phyloP scores from a whole-genome alignment of 2,888 invertebrate genomes.

The Atherix ibis region DNA sequence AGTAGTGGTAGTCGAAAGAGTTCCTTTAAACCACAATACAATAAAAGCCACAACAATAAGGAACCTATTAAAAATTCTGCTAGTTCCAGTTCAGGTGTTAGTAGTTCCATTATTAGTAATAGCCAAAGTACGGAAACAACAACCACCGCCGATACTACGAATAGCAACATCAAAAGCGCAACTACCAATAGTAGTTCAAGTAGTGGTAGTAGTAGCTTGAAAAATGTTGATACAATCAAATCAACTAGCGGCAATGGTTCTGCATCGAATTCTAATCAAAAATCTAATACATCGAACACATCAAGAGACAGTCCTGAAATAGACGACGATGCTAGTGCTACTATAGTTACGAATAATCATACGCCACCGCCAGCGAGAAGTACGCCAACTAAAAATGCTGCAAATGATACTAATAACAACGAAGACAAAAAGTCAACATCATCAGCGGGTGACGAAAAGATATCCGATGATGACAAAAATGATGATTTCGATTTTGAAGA shows the following conservation, averaged over 20 bases:
- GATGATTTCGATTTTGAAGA: slow-evolving; percentile 68
- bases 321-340: neutral
- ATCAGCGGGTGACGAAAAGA: neutral
- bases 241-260: slow-evolving; percentile 2
- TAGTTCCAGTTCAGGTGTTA: too few relatives aligned
- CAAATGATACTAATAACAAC: slow-evolving; percentile 7
- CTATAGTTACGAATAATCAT: neutral
- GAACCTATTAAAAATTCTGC: too few relatives aligned
- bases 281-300: slow-evolving; percentile 6
- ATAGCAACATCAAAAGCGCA: slow-evolving; percentile 1
- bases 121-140: neutral
- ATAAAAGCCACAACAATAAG: neutral
- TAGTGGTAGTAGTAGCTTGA: slow-evolving; percentile 1
- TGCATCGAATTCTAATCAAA: slow-evolving; percentile 2
- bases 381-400: slow-evolving; percentile 7
- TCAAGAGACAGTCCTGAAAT: slow-evolving; percentile 3
- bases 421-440: slow-evolving; percentile 3
- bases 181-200: slow-evolving; percentile 6
- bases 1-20: neutral
- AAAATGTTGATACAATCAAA: slow-evolving; percentile 4
- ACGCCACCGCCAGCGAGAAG: slow-evolving; percentile 9
- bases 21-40: neutral
- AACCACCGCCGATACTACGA: neutral
- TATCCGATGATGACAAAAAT: slow-evolving; percentile 13
- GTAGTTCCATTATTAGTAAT: too few relatives aligned